Conservation (phyloP, 2,113 vertebrate species). For the Hystrix brachyura region DNA sequence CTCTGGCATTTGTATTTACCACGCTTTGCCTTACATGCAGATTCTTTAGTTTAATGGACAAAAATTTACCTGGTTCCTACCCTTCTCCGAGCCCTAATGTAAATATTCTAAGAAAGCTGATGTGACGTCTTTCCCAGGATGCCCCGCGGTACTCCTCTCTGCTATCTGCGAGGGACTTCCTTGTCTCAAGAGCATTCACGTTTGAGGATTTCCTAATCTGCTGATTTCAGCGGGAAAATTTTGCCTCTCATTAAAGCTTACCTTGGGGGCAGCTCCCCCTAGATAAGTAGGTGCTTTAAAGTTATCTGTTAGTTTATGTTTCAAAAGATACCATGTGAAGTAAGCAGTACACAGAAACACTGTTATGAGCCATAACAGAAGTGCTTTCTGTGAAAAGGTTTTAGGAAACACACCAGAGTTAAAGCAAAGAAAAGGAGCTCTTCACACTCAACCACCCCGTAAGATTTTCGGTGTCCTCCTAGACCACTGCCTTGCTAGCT, state of each 20-base stretch:
- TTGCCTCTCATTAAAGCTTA: not conserved
- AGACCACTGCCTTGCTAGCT: not conserved
- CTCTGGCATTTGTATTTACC: not conserved
- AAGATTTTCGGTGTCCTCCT: not conserved
- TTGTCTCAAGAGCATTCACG: not conserved
- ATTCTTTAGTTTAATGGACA: not conserved
- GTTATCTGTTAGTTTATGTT: not conserved
- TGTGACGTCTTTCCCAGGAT: not conserved
- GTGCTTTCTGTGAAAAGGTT: conserved; percentile 76
- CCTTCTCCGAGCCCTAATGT: not conserved
- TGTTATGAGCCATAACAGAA: conserved; percentile 78
- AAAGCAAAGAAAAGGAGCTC: not conserved
- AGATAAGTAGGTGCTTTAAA: not conserved
- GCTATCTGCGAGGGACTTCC: not conserved
- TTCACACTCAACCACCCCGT: not conserved
- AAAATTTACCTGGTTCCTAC: not conserved
- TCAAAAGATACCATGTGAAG: not conserved
- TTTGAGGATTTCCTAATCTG: not conserved
- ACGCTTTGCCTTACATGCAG: not conserved
- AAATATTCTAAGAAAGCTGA: not conserved
- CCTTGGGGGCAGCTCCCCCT: not conserved
- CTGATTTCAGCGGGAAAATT: not conserved
- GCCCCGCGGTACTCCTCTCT: too few species aligned
- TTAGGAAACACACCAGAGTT: not conserved
- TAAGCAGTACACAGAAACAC: conserved; percentile 63